Evolutionary conservation across 2,797 vertebrate species (phyloP), one percentile per base, ranked within the genome.

Genomic region (Botia kubotai): DNA sequence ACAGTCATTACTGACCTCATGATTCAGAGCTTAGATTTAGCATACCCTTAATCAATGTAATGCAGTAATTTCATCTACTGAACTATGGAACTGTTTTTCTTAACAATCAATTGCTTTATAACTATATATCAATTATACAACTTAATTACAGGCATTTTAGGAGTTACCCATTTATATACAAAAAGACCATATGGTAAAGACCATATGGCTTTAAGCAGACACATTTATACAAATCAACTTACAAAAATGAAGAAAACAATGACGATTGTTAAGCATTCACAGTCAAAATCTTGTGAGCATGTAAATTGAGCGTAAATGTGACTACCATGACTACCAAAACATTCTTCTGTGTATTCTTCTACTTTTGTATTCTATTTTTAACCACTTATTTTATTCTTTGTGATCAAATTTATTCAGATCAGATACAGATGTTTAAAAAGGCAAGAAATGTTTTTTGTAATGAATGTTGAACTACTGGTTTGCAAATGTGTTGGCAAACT

Each of bases 381-480:
- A 6, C 36, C 4, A 39, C 36, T 39, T 39, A 39, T 39, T 39
- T 39, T 39, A 39, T 57, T 16, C 6, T 19, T 39, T 66, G 7
- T 8, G 29, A 23, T 63, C 3, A 14, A n/a, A 19, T 36, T 0
- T 3, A 23, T 75, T n/a, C 2, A 1, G 46, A 53, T 65, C 4
- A 11, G 48, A 26, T 3, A 53, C 29, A 62, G 11, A 36, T 39
- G 16, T 71, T 19, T 33, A n/a, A 72, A 53, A 11, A 19, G 0
- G 29, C 43, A 65, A 11, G 29, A 52, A 29, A 70, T 57, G 53
- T 48, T 60, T 17, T 78, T 50, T 23, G 6, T 13, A 77, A 60
- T 19, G 6, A 29, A 60, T 26, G 19, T 26, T 43, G 8, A 14
- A 55, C 13, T 26, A 1, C 5, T 43, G 33, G 12, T 66, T 14